Conservation (phyloP, 2,888 invertebrate genomes). For the Brenthis daphne region DNA sequence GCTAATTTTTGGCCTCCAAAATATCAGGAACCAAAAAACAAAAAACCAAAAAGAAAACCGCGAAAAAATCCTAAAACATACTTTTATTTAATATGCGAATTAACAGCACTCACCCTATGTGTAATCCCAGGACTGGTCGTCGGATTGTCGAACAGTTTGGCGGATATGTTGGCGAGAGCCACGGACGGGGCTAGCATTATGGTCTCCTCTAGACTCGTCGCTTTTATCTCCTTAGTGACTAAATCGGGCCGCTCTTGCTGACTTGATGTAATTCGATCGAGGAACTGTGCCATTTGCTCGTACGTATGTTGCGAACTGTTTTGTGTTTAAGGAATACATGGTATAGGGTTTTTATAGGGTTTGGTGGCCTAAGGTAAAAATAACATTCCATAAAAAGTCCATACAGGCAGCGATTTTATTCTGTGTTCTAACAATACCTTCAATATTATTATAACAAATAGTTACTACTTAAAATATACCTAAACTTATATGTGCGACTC, state of each 20-base stretch:
- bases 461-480: too few relatives aligned
- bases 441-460: too few relatives aligned
- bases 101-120: conserved; percentile 58
- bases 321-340: not conserved
- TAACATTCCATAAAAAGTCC: too few relatives aligned
- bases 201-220: conserved; percentile 64
- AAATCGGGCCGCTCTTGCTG: conserved; percentile 66
- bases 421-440: too few relatives aligned
- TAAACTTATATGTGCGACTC: too few relatives aligned
- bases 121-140: conserved; percentile 69
- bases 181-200: conserved; percentile 62
- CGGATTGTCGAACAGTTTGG: conserved; percentile 66
- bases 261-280: conserved; percentile 86
- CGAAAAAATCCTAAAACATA: too few relatives aligned
- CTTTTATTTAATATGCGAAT: not conserved
- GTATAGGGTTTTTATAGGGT: not conserved
- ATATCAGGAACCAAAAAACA: too few relatives aligned
- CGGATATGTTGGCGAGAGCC: conserved; percentile 58
- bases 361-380: too few relatives aligned
- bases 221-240: conserved; percentile 52
- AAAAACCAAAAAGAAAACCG: too few relatives aligned
- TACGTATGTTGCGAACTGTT: conserved; percentile 90
- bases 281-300: conserved; percentile 87
- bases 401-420: too few relatives aligned
- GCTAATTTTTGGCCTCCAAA: too few relatives aligned